These are phyloP conservation scores for Perizoma flavofasciatum DNA, from an alignment of 2,888 invertebrate species.

Conservation along the genomic window DNA sequence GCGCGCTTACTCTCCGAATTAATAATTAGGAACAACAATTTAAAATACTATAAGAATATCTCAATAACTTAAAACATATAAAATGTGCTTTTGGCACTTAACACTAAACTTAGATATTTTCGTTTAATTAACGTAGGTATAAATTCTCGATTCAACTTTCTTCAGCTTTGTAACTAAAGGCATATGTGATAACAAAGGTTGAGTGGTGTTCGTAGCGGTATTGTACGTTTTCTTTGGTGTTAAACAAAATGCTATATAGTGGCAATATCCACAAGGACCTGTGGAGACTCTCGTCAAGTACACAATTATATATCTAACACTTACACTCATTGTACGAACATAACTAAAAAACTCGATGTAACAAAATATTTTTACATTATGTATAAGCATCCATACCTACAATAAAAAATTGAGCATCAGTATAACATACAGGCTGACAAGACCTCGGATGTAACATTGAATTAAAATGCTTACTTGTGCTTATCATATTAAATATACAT, in stretches of 20 bases:
- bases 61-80: constrained; percentile 72
- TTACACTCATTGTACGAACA: constrained; percentile 23
- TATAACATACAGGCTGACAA: constrained; percentile 72
- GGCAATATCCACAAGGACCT: constrained; percentile 39
- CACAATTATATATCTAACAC: constrained; percentile 21
- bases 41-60: constrained; percentile 77
- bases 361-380: constrained; percentile 72
- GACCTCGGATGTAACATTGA: constrained; percentile 65
- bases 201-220: constrained; percentile 43
- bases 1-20: constrained; percentile 69
- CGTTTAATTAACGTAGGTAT: constrained; percentile 33
- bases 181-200: constrained; percentile 26
- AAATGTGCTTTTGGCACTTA: constrained; percentile 79
- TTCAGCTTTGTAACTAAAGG: constrained; percentile 27
- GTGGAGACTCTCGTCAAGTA: constrained; percentile 26
- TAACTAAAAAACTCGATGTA: constrained; percentile 62
- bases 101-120: constrained; percentile 55
- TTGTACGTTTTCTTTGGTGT: constrained; percentile 64
- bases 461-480: constrained; percentile 63
- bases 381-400: constrained; percentile 53
- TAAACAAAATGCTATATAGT: constrained; percentile 42
- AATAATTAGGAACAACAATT: constrained; percentile 81
- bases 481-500: constrained; percentile 52
- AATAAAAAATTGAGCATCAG: constrained; percentile 80
- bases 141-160: constrained; percentile 27